Evolutionary conservation across 2,797 vertebrate species (phyloP).

Genomic region (Trachurus trachurus): DNA sequence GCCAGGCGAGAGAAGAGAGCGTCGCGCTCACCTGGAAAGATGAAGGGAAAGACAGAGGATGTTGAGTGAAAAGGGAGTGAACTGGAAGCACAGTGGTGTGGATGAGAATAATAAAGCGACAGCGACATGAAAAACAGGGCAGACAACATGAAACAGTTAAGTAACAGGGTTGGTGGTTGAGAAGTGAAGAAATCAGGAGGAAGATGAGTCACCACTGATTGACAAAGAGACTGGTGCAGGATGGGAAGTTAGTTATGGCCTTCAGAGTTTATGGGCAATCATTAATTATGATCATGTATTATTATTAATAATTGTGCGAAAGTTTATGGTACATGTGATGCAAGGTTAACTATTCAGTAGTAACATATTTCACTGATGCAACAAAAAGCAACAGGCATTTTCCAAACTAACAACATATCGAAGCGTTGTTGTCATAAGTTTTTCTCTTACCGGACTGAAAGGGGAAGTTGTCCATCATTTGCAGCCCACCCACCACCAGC

Average conservation of each 20-base stretch:
- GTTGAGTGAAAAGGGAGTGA: background rate
- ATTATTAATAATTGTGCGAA: background rate
- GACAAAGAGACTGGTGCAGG: conserved; percentile 6
- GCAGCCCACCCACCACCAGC: conserved; percentile 88
- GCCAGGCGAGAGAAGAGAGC: conserved; percentile 83
- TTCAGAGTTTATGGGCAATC: background rate
- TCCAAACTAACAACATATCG: background rate
- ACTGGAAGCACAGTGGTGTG: background rate
- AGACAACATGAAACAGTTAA: too few species aligned
- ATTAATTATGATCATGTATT: too few species aligned
- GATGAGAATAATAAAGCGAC: background rate
- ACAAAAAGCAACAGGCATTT: background rate
- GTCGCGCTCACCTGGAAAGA: conserved; percentile 82
- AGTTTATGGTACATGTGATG: background rate
- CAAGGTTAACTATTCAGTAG: background rate
- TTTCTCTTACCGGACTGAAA: conserved; percentile 82
- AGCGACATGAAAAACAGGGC: too few species aligned
- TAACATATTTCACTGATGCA: background rate
- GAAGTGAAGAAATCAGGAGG: background rate
- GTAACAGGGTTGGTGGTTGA: background rate
- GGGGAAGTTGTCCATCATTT: conserved; percentile 93
- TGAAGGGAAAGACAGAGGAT: conserved; percentile 8
- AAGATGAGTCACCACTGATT: background rate
- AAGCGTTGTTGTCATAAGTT: background rate
- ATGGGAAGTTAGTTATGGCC: background rate